Evolutionary conservation across 1,140 invertebrate species (phyloP).

Genomic region (Drosophila trapezifrons): DNA sequence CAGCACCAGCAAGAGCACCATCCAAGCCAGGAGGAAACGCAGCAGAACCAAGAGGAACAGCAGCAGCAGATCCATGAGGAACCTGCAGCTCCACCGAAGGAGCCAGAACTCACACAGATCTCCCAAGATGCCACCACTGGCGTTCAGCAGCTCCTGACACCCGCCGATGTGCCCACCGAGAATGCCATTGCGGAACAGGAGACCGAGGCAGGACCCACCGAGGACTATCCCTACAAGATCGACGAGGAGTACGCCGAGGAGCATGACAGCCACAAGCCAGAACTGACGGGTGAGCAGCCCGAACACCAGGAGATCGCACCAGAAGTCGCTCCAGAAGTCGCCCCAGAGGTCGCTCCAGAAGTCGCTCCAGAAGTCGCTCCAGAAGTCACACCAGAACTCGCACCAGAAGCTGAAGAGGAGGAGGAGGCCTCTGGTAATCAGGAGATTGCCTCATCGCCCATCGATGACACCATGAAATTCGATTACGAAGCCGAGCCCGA

Average conservation of each 20-base stretch:
- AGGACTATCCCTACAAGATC: slow-evolving; percentile 82
- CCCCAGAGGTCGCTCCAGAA: slow-evolving; percentile 7
- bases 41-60: background rate
- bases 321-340: slow-evolving; percentile 29
- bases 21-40: slow-evolving; percentile 1
- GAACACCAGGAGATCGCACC: slow-evolving; percentile 6
- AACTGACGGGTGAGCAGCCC: slow-evolving; percentile 15
- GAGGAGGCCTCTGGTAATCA: slow-evolving; percentile 59
- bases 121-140: slow-evolving; percentile 52
- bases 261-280: slow-evolving; percentile 53
- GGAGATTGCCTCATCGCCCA: slow-evolving; percentile 53
- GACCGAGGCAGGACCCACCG: slow-evolving; percentile 58
- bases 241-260: slow-evolving; percentile 77
- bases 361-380: slow-evolving; percentile 22
- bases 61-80: slow-evolving; percentile 2
- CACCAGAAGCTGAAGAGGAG: slow-evolving; percentile 20
- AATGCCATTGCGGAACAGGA: slow-evolving; percentile 48
- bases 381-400: slow-evolving; percentile 5
- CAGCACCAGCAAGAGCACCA: slow-evolving; percentile 7
- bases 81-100: background rate
- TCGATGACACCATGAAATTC: slow-evolving; percentile 81
- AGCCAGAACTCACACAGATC: slow-evolving; percentile 1
- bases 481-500: slow-evolving; percentile 71
- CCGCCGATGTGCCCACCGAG: slow-evolving; percentile 61
- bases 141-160: slow-evolving; percentile 62